Evolutionary conservation across 2,113 vertebrate species (phyloP), one percentile per base, ranked within the genome.

Genomic region (Lasiurus borealis): DNA sequence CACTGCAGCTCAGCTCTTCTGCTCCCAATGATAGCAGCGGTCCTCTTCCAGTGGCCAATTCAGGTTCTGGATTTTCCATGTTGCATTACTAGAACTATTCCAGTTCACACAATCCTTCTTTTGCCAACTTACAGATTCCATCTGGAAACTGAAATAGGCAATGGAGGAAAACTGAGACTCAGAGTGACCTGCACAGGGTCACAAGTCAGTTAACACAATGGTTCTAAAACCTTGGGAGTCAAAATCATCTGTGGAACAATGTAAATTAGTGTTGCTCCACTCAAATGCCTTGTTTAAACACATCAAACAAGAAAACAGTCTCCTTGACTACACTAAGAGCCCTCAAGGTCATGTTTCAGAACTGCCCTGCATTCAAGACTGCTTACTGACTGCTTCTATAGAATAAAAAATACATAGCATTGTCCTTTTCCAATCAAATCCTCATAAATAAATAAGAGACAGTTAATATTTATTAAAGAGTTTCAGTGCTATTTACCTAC

Each of bases 361-460:
- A 9, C 50, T 2, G 6, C 52, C 71, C 80, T 18, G 80, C 18
- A 7, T 25, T 44, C 57, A 15, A 1, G 9, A 50, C 25, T 68
- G 34, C 76, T 19, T 66, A 13, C 6, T 1, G 44, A 34, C 0
- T 52, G 15, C 11, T 46, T 75, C 64, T 27, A 34, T 21, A 69
- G 19, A 71, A 64, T 21, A 16, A 71, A 84, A 48, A 18, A 31
- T 13, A 25, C 5, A 52, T 0, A 62, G 62, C 59, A 44, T 9
- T 1, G 48, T 21, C 34, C 6, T 83, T 87, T 62, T 69, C 59
- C 48, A 72, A 71, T 2, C n/a, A 68, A 50, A 50, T 15, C 52
- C 85, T 21, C 86, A 62, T n/a, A 40, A 36, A 36, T 66, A 25
- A 80, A 57, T 76, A 36, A 82, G 80, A 90, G 84, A 52, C 8